phyloP scores from a whole-genome alignment of 2,797 vertebrate genomes.

The Mallotus villosus region DNA sequence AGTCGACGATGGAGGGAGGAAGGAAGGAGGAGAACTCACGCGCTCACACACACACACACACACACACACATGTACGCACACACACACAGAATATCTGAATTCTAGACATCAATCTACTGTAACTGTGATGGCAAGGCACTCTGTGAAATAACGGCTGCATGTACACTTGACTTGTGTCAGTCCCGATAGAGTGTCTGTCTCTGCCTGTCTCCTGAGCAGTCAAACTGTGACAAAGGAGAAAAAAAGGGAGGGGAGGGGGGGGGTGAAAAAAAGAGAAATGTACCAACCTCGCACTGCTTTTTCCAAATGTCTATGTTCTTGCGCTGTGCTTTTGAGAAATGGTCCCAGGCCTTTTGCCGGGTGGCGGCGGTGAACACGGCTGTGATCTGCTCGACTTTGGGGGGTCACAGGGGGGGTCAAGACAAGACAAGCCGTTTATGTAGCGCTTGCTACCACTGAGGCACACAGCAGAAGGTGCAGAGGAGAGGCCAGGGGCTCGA shows the following conservation, averaged over 20 bases:
- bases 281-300: conserved; percentile 99
- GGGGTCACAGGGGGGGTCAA: conserved; percentile 85
- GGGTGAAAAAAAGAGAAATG: conserved; percentile 73
- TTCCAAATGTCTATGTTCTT: conserved; percentile 99
- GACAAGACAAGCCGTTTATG: conserved; percentile 99
- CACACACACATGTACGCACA: conserved; percentile 6
- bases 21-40: no score
- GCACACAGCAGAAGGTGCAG: conserved; percentile 66
- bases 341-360: conserved; percentile 99
- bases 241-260: conserved; percentile 64
- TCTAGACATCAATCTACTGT: conserved; percentile 25
- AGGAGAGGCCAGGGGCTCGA: conserved; percentile 70
- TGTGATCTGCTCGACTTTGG: conserved; percentile 99
- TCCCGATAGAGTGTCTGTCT: conserved; percentile 9
- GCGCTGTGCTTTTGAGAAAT: conserved; percentile 99
- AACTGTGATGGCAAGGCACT: conserved; percentile 40
- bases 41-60: background rate
- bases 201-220: conserved; percentile 30
- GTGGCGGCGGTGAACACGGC: conserved; percentile 96
- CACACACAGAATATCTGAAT: conserved; percentile 23
- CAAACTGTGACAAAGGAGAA: conserved; percentile 37
- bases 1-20: background rate
- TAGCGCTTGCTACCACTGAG: conserved; percentile 81
- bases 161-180: conserved; percentile 21
- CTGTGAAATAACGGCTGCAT: conserved; percentile 33